Conservation (phyloP, 2,888 invertebrate species). For the Rhabditoides inermis region DNA sequence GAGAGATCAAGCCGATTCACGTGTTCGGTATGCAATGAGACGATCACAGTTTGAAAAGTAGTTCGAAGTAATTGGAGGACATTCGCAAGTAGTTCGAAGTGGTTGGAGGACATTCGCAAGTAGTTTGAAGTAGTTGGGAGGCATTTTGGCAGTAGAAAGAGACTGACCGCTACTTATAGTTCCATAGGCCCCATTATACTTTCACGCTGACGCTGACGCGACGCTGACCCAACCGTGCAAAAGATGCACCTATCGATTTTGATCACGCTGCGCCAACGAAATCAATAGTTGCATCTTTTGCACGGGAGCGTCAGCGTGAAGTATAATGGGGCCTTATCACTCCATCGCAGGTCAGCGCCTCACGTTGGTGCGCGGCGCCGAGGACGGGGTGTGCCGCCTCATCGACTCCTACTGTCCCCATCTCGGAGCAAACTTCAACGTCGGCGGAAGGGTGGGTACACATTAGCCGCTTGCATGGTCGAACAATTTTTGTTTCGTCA, state of each 20-base stretch:
- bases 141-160: too few species aligned
- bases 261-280: too few species aligned
- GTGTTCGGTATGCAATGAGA: slow-evolving; percentile 61
- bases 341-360: slow-evolving; percentile 63
- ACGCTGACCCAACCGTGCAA: too few species aligned
- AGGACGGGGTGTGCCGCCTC: slow-evolving; percentile 63
- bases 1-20: slow-evolving; percentile 62
- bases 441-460: slow-evolving; percentile 62
- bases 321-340: neutral
- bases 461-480: neutral
- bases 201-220: too few species aligned
- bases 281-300: too few species aligned
- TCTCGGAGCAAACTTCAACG: slow-evolving; percentile 75
- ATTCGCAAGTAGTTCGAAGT: too few species aligned
- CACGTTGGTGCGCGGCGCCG: slow-evolving; percentile 65
- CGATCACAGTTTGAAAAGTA: neutral
- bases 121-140: too few species aligned
- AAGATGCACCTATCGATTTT: too few species aligned
- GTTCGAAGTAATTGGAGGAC: too few species aligned
- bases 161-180: slow-evolving; percentile 1
- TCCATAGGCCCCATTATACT: too few species aligned
- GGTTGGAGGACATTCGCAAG: too few species aligned
- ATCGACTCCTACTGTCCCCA: slow-evolving; percentile 83
- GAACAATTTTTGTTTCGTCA: neutral
- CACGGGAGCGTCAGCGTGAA: too few species aligned